Conservation (phyloP, 2,888 invertebrate species). For the Siphonodentalium dalli region DNA sequence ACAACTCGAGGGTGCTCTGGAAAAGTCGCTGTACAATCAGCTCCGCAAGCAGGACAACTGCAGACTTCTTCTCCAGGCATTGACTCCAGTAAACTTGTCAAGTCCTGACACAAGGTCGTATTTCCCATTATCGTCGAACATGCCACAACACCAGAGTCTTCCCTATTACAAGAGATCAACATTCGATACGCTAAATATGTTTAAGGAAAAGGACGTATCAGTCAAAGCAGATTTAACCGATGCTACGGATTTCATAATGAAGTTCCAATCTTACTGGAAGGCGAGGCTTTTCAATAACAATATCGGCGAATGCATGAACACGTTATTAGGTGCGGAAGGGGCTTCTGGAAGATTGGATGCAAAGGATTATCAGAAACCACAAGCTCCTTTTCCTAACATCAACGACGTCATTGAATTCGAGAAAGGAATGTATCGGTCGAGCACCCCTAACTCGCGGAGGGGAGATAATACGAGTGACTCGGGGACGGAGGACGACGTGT, state of each 20-base stretch:
- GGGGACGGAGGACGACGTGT: conserved; percentile 8
- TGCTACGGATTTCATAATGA: conserved; percentile 46
- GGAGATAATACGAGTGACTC: background rate
- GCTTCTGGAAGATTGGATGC: conserved; percentile 21
- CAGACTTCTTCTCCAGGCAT: conserved; percentile 43
- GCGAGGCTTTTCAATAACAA: conserved; percentile 47
- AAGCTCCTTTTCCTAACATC: conserved; percentile 8
- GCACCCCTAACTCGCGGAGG: too few relatives aligned
- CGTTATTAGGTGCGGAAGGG: conserved; percentile 24
- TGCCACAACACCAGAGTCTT: too few relatives aligned
- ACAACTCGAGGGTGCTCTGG: conserved; percentile 47
- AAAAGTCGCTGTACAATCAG: conserved; percentile 49
- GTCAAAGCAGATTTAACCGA: conserved; percentile 30
- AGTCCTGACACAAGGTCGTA: conserved; percentile 41
- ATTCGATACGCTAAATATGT: too few relatives aligned
- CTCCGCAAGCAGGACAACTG: conserved; percentile 47
- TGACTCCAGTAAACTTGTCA: conserved; percentile 39
- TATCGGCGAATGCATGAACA: conserved; percentile 43
- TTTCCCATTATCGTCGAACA: conserved; percentile 42
- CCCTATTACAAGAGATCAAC: too few relatives aligned
- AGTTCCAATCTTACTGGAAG: conserved; percentile 51
- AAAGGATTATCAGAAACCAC: conserved; percentile 26
- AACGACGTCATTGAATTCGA: too few relatives aligned
- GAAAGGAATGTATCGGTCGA: too few relatives aligned
- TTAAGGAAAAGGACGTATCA: background rate